Base-by-base conservation (phyloP, 92 coral and sea anemone species). In the Diadumene lineata region DNA sequence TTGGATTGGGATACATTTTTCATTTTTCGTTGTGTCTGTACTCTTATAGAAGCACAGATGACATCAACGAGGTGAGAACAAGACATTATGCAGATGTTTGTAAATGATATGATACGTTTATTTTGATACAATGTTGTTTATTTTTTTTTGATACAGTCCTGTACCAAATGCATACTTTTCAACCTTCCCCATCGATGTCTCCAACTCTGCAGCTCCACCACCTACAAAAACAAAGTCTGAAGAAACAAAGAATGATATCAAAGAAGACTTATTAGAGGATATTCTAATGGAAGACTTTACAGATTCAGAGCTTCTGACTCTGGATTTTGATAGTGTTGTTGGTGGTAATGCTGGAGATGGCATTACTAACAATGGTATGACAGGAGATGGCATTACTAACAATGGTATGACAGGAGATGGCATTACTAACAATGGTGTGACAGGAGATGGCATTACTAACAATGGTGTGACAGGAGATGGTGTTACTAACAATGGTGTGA, bases 81-180 rank as follows among this genome's bases (percentile, higher is more conserved):
- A n/a, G n/a, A n/a, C n/a, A n/a, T n/a, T n/a, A n/a, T n/a, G n/a
- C n/a, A n/a, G n/a, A n/a, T 53, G 7, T 53, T 16, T 53, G 60
- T 53, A 53, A 53, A 53, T 53, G 4, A 53, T 53, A 4, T 53
- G 50, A n/a, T 22, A 1, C 43, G 6, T 38, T 38, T 60, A 60
- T 7, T 55, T 0, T 50, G 23, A 53, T 4, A 19, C 25, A 34
- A 27, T 75, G 13, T 53, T 44, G 17, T 53, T 53, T 3, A 53
- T 69, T 51, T 22, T 16, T 31, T 46, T 75, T 33, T 31, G 48
- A 46, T 64, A 34, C 81, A 94, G 98, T 62, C 92, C 97, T 26
- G 69, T 79, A 17, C 94, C 98, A 58, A 94, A 88, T 76, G 87
- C 98, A 11, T 92, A 87, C 73, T 92, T 94, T 76, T 87, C 83